A percentile compares a stretch with the other conserved stretches of the same genome.
phyloP scores from a whole-genome alignment of 2,888 invertebrate species.

The Dryomyza anilis region DNA sequence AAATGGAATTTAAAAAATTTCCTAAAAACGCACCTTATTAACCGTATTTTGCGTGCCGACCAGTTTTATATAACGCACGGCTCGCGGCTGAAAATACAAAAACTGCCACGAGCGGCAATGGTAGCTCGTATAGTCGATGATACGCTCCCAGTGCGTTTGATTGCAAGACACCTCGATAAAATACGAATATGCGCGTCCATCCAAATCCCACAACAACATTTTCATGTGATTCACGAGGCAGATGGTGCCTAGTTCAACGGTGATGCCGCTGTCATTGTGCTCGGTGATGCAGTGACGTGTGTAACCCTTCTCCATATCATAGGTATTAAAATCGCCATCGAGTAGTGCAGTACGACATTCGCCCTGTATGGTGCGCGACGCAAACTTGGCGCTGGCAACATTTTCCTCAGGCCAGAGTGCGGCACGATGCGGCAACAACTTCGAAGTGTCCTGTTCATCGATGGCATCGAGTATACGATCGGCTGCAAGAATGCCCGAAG shows the following conservation, averaged over 20 bases:
- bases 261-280: conserved; percentile 78
- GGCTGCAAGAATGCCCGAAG: conserved; percentile 83
- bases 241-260: conserved; percentile 80
- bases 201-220: conserved; percentile 93
- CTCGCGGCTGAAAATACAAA: conserved; percentile 87
- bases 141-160: conserved; percentile 91
- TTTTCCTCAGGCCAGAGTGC: conserved; percentile 86
- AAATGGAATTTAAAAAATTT: background rate
- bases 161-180: conserved; percentile 86
- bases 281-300: conserved; percentile 87
- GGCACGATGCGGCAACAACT: conserved; percentile 85
- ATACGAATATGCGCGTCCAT: conserved; percentile 70
- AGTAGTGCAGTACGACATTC: conserved; percentile 87
- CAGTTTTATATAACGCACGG: conserved; percentile 81
- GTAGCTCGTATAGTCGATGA: conserved; percentile 90
- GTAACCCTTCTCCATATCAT: conserved; percentile 93
- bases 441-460: conserved; percentile 80
- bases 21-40: conserved; percentile 71
- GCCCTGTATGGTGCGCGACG: conserved; percentile 86
- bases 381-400: conserved; percentile 80
- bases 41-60: conserved; percentile 95
- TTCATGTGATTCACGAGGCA: conserved; percentile 93
- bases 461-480: conserved; percentile 95
- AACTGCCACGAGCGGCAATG: conserved; percentile 97
- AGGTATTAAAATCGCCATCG: conserved; percentile 84